Conservation (phyloP, 1,140 invertebrate genomes). For the Propsilocerus akamusi region DNA sequence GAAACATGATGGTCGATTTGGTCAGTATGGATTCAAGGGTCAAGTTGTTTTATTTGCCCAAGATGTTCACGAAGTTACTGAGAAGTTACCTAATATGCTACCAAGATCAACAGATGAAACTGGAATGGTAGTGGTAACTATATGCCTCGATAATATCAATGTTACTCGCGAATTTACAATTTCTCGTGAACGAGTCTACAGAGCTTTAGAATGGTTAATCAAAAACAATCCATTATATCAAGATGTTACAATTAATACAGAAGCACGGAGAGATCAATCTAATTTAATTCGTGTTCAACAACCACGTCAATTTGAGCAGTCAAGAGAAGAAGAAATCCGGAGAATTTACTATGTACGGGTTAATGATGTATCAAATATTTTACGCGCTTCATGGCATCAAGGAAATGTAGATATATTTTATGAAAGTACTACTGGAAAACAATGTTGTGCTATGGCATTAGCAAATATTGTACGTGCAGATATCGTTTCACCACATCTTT, state of each 20-base stretch:
- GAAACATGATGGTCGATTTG: constrained; percentile 10
- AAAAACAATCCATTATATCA: constrained; percentile 10
- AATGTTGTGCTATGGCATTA: background rate
- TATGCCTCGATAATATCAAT: constrained; percentile 10
- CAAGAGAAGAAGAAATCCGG: too few species aligned
- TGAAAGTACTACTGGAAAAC: too few species aligned
- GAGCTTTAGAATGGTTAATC: constrained; percentile 8
- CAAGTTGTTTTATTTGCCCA: constrained; percentile 16
- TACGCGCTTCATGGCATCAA: constrained; percentile 15
- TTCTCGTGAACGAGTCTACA: background rate
- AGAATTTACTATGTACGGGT: constrained; percentile 10
- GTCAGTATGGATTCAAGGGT: constrained; percentile 13
- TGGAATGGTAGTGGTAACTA: constrained; percentile 10
- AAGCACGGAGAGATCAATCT: background rate
- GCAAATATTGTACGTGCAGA: background rate
- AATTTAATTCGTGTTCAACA: too few species aligned
- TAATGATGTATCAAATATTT: constrained; percentile 11
- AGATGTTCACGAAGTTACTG: constrained; percentile 17
- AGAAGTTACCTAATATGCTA: constrained; percentile 11
- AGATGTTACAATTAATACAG: constrained; percentile 9
- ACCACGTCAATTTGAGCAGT: background rate
- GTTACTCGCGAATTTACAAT: constrained; percentile 10
- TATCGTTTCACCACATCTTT: background rate
- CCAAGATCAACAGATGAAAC: constrained; percentile 7
- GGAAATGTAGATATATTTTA: too few species aligned